phyloP scores from a whole-genome alignment of 2,113 vertebrate species.

The Callipepla californica region DNA sequence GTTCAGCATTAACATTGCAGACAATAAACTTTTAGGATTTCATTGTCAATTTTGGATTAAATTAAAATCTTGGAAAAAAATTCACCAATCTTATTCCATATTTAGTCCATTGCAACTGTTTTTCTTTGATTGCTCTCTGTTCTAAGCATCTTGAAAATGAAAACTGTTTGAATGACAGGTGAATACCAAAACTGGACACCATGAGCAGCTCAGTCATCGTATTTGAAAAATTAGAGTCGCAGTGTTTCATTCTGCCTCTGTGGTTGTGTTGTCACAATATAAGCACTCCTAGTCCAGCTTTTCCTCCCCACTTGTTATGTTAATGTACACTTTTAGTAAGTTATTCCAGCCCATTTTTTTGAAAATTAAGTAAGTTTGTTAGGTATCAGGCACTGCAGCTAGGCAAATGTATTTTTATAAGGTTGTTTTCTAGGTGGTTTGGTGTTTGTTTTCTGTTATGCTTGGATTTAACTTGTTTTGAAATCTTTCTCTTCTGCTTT shows the following conservation, averaged over 20 bases:
- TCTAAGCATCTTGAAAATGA: constrained; percentile 3
- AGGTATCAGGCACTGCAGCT: neutral
- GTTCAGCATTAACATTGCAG: constrained; percentile 56
- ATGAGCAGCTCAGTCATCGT: rapidly evolving
- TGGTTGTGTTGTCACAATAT: neutral
- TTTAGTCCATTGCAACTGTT: neutral
- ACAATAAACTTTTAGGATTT: constrained; percentile 62
- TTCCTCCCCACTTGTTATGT: neutral
- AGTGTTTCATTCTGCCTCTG: neutral
- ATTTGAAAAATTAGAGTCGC: neutral
- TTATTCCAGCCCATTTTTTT: constrained; percentile 12
- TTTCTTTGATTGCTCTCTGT: constrained; percentile 6
- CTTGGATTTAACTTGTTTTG: constrained; percentile 3
- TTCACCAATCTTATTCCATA: neutral
- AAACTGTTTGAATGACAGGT: neutral
- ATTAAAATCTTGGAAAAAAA: constrained; percentile 46
- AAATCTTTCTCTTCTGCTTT: constrained; percentile 20
- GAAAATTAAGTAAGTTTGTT: neutral
- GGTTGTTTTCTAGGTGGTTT: neutral
- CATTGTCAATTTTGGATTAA: constrained; percentile 56
- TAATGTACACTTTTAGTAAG: neutral
- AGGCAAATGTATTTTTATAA: neutral
- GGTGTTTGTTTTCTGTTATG: constrained; percentile 28
- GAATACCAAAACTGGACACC: neutral
- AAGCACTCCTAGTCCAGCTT: neutral